Evolutionary conservation across 2,888 invertebrate genomes (phyloP).

Genomic region (Agriopis marginaria): DNA sequence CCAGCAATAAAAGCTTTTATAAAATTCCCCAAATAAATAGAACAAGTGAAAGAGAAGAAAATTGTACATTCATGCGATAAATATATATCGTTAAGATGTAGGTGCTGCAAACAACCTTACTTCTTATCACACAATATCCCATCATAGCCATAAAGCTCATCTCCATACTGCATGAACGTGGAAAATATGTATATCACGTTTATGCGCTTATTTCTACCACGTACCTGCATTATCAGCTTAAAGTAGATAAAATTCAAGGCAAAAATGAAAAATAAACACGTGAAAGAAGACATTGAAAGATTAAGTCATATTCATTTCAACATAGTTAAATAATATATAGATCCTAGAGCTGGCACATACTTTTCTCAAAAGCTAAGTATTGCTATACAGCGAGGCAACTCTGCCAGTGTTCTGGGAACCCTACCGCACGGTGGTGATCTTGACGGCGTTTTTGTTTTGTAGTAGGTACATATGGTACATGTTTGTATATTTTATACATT

Average conservation of each 20-base stretch:
- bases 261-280: constrained; percentile 1
- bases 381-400: too few species aligned
- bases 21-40: neutral
- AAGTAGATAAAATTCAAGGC: neutral
- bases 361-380: too few species aligned
- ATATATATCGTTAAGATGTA: neutral
- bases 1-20: too few species aligned
- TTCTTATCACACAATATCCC: neutral
- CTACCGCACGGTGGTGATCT: too few species aligned
- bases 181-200: constrained; percentile 9
- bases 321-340: too few species aligned
- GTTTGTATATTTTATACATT: too few species aligned
- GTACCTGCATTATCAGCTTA: neutral
- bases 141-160: constrained; percentile 3
- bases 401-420: too few species aligned
- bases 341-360: too few species aligned
- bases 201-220: constrained; percentile 2
- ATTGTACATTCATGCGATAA: neutral
- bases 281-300: neutral
- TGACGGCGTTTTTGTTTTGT: too few species aligned
- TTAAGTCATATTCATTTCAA: neutral
- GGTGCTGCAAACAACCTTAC: neutral
- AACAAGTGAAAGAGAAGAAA: neutral
- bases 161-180: constrained; percentile 3
- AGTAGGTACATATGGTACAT: too few species aligned